Evolutionary conservation across 2,113 vertebrate genomes (phyloP).

Genomic region (Heptranchias perlo): DNA sequence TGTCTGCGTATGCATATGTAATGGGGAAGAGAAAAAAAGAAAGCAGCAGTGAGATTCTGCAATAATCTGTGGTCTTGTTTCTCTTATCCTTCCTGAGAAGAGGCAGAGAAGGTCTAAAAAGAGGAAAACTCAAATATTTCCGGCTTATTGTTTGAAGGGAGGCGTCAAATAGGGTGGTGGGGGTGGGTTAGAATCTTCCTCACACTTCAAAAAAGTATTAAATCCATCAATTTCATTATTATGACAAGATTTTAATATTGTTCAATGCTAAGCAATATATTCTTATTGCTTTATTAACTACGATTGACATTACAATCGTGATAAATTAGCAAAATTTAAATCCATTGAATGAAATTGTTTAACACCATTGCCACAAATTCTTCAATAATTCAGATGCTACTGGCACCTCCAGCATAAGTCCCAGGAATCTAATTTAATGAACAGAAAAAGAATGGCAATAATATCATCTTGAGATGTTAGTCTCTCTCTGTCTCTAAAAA

Average conservation of each 20-base stretch:
- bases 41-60: background rate
- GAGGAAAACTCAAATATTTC: background rate
- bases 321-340: background rate
- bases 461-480: background rate
- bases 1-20: too few relatives aligned
- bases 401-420: background rate
- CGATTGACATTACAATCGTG: background rate
- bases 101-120: background rate
- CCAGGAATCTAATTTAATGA: background rate
- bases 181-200: background rate
- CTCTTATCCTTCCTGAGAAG: background rate
- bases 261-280: slow-evolving; percentile 4
- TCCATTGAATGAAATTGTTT: background rate
- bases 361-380: background rate
- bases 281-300: background rate
- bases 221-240: background rate
- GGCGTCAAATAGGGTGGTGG: too few relatives aligned
- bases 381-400: background rate
- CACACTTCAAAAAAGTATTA: background rate
- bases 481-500: too few relatives aligned
- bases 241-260: background rate
- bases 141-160: background rate
- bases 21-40: background rate
- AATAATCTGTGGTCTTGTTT: background rate
- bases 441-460: background rate